Evolutionary conservation across 2,113 vertebrate species (phyloP).

Genomic region (Clarias gariepinus): DNA sequence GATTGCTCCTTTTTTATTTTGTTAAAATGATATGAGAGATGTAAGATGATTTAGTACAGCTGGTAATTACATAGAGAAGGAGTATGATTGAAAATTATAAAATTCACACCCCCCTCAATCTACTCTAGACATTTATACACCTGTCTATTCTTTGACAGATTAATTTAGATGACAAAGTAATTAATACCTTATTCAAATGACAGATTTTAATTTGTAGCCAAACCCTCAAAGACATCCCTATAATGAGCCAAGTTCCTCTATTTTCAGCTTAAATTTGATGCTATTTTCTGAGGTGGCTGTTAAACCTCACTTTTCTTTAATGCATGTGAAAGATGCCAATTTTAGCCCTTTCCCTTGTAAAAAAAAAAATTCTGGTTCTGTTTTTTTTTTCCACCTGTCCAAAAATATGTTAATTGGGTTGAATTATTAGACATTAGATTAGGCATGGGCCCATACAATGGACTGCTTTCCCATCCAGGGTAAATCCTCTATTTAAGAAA

Average conservation of each 20-base stretch:
- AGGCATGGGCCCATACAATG: not conserved
- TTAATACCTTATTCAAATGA: constrained; percentile 38
- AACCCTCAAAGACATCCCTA: constrained; percentile 7
- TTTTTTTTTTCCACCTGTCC: not conserved
- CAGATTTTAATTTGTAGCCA: constrained; percentile 36
- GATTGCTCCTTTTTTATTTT: not conserved
- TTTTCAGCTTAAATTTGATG: constrained; percentile 21
- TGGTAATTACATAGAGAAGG: constrained; percentile 20
- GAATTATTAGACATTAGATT: no score
- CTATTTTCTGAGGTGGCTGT: constrained; percentile 23
- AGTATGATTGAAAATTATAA: constrained; percentile 14
- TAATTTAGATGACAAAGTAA: constrained; percentile 41
- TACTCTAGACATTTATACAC: constrained; percentile 37
- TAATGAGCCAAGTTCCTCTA: constrained; percentile 30
- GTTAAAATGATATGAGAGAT: not conserved
- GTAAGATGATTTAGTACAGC: not conserved
- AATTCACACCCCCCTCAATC: not conserved
- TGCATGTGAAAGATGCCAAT: not conserved
- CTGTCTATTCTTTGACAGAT: constrained; percentile 35
- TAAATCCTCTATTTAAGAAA: not conserved
- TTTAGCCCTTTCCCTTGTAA: no score
- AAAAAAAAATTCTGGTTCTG: no score
- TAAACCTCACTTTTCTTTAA: constrained; percentile 6
- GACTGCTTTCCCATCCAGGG: not conserved
- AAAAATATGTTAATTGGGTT: not conserved